phyloP scores from a whole-genome alignment of 2,888 invertebrate genomes.

The Bhutanitis thaidina region DNA sequence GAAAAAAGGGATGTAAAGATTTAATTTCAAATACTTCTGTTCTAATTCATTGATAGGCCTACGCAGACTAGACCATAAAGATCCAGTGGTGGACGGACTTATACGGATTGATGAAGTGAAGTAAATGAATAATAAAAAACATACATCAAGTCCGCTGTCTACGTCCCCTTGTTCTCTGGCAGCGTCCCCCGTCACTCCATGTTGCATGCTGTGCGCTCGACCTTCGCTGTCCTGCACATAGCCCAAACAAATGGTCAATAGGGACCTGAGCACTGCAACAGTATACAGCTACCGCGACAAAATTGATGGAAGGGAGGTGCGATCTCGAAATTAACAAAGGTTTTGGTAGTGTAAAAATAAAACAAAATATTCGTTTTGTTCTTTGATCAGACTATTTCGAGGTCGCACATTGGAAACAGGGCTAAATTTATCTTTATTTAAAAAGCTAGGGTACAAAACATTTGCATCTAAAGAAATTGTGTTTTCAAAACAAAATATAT shows the following conservation, averaged over 20 bases:
- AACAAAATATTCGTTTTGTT: too few species aligned
- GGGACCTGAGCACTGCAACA: not conserved
- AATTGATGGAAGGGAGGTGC: not conserved
- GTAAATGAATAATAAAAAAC: too few species aligned
- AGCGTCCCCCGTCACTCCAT: constrained; percentile 62
- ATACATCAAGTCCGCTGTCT: constrained; percentile 60
- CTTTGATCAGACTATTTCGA: constrained; percentile 8
- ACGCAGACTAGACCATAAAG: too few species aligned
- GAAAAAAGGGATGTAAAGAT: too few species aligned
- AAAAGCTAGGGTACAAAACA: constrained; percentile 13
- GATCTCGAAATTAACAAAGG: constrained; percentile 6
- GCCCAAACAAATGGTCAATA: not conserved
- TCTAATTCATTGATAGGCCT: too few species aligned
- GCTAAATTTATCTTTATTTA: not conserved
- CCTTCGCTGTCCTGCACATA: constrained; percentile 61
- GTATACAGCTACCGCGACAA: not conserved
- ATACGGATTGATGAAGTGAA: too few species aligned
- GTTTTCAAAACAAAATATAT: not conserved
- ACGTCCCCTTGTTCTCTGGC: constrained; percentile 44
- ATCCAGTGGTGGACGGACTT: too few species aligned
- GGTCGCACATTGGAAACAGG: not conserved
- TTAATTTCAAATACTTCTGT: too few species aligned
- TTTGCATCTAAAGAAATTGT: constrained; percentile 4
- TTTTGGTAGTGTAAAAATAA: not conserved
- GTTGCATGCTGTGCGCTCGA: constrained; percentile 70